Evolutionary conservation across 1,140 invertebrate genomes (phyloP).

Genomic region (Ericerus pela): DNA sequence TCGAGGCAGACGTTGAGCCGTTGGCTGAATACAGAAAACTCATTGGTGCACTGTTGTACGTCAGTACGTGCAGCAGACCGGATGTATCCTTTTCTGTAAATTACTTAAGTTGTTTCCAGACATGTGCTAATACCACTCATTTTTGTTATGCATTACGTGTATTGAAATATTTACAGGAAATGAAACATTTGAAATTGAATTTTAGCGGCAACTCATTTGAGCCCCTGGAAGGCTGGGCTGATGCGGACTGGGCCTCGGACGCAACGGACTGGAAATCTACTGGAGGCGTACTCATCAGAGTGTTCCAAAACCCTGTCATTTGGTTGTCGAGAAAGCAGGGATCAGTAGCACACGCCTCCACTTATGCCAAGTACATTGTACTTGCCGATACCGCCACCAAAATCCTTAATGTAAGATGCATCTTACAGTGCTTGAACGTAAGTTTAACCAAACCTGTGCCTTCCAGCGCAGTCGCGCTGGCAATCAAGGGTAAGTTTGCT

Average conservation of each 20-base stretch:
- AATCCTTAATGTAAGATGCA: background rate
- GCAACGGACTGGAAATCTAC: background rate
- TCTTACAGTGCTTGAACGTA: conserved; percentile 1
- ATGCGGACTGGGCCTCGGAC: background rate
- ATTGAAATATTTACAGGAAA: conserved; percentile 30
- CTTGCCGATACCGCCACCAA: background rate
- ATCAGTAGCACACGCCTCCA: background rate
- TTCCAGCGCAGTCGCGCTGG: conserved; percentile 1
- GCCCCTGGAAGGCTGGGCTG: background rate
- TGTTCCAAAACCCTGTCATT: no score
- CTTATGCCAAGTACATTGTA: conserved; percentile 13
- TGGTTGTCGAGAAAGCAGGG: background rate
- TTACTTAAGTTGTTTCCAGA: conserved; percentile 28
- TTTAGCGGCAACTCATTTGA: background rate
- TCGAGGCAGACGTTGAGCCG: background rate
- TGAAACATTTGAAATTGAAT: conserved; percentile 13
- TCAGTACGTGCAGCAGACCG: conserved; percentile 28
- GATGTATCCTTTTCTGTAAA: conserved; percentile 29
- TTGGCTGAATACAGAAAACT: conserved; percentile 26
- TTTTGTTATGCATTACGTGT: conserved; percentile 28
- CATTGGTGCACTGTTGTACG: conserved; percentile 30
- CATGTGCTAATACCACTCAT: conserved; percentile 24
- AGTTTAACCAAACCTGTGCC: conserved; percentile 7
- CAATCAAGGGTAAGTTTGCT: conserved; percentile 23
- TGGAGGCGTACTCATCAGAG: no score